Evolutionary conservation across 2,888 invertebrate species (phyloP).

Genomic region (Linyphia triangularis): DNA sequence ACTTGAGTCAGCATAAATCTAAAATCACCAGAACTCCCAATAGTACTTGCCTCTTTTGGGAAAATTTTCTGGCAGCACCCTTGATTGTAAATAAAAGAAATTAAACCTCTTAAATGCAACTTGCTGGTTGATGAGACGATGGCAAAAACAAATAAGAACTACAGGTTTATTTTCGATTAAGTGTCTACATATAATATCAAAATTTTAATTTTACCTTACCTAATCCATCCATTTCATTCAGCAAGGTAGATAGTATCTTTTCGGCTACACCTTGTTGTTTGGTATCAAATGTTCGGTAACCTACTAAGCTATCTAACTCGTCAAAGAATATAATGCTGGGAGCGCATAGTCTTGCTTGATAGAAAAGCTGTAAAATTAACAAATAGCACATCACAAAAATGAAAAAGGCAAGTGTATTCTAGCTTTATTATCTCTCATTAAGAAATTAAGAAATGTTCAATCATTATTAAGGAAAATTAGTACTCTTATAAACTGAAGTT

Average conservation of each 20-base stretch:
- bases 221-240: slow-evolving; percentile 86
- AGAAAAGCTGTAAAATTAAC: slow-evolving; percentile 81
- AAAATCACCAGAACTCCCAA: too few species aligned
- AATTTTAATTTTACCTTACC: too few species aligned
- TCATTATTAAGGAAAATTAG: background rate
- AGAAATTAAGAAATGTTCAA: background rate
- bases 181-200: too few species aligned
- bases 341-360: slow-evolving; percentile 83
- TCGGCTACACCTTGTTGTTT: slow-evolving; percentile 82
- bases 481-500: too few species aligned
- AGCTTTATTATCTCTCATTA: background rate
- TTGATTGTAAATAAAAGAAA: too few species aligned
- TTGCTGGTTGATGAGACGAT: too few species aligned
- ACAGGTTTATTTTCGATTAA: too few species aligned
- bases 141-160: too few species aligned
- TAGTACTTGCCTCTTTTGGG: too few species aligned
- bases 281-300: slow-evolving; percentile 78
- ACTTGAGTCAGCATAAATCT: too few species aligned
- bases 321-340: slow-evolving; percentile 85
- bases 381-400: background rate
- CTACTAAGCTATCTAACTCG: slow-evolving; percentile 82
- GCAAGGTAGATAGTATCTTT: slow-evolving; percentile 83
- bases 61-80: too few species aligned
- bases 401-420: background rate
- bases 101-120: too few species aligned